Percentiles rank a stretch among this genome's conserved stretches.
Conservation (phyloP, 1,140 invertebrate genomes). For the Bombus soroeensis region DNA sequence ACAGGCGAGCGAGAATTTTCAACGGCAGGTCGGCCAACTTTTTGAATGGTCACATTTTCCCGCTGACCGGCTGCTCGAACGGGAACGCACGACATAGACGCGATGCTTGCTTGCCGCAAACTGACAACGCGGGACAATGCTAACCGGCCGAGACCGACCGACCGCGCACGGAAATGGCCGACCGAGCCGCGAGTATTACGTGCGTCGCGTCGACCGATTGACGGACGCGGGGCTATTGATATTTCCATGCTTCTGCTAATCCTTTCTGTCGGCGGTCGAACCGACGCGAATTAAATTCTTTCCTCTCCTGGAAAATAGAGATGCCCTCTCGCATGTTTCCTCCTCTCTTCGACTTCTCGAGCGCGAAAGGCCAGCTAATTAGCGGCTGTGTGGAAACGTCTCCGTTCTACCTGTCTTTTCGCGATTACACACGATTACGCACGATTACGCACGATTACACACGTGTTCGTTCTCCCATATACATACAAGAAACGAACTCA, state of each 20-base stretch:
- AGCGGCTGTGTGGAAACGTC: not conserved
- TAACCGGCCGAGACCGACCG: slow-evolving; percentile 68
- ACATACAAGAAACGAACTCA: too few species aligned
- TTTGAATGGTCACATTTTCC: slow-evolving; percentile 63
- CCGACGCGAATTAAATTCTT: slow-evolving; percentile 34
- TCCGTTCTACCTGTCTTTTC: too few species aligned
- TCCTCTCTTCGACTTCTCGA: not conserved
- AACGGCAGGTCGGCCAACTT: slow-evolving; percentile 3
- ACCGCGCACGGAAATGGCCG: slow-evolving; percentile 71
- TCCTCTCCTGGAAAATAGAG: not conserved
- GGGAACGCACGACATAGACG: slow-evolving; percentile 55
- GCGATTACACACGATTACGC: too few species aligned
- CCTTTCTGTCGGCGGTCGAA: slow-evolving; percentile 39
- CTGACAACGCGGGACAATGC: slow-evolving; percentile 76
- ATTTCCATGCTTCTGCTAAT: slow-evolving; percentile 54
- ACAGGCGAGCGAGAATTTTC: not conserved
- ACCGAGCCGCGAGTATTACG: slow-evolving; percentile 59
- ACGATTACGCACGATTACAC: too few species aligned
- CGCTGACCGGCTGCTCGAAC: slow-evolving; percentile 27
- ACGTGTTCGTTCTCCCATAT: too few species aligned
- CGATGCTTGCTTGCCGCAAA: slow-evolving; percentile 75
- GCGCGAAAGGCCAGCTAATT: not conserved
- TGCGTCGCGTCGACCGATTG: slow-evolving; percentile 64
- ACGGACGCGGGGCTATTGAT: slow-evolving; percentile 62
- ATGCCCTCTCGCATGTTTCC: not conserved